These are phyloP conservation scores for Protophormia terraenovae DNA, from an alignment of 2,888 invertebrate species.

Conservation along the genomic window DNA sequence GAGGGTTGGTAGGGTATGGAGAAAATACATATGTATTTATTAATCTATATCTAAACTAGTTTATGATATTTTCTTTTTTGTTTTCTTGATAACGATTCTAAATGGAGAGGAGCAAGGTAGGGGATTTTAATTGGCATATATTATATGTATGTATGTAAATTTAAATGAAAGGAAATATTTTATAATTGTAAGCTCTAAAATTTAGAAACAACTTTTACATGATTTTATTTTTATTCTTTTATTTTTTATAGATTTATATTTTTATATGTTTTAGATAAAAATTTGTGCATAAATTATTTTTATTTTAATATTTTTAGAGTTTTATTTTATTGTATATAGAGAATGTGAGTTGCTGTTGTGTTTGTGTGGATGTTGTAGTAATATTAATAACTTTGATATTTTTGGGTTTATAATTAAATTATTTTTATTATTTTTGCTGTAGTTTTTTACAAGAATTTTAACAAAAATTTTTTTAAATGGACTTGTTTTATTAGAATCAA, in stretches of 20 bases:
- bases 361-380: constrained; percentile 10
- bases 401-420: background rate
- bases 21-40: background rate
- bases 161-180: constrained; percentile 9
- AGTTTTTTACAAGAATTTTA: constrained; percentile 16
- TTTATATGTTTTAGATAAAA: constrained; percentile 37
- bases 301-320: background rate
- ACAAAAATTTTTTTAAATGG: background rate
- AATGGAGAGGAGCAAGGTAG: background rate
- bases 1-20: background rate
- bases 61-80: background rate
- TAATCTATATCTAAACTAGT: constrained; percentile 26
- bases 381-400: constrained; percentile 12
- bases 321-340: constrained; percentile 14
- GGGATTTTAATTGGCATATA: constrained; percentile 7
- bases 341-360: constrained; percentile 29
- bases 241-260: constrained; percentile 12
- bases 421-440: background rate
- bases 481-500: background rate
- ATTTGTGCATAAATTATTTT: constrained; percentile 56
- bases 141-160: no score
- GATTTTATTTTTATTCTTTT: background rate
- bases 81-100: background rate
- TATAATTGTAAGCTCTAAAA: constrained; percentile 53
- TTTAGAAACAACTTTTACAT: constrained; percentile 50